These are phyloP conservation scores for Dendrocincla fuliginosa DNA, from an alignment of 2,797 vertebrate genomes.

Conservation along the genomic window DNA sequence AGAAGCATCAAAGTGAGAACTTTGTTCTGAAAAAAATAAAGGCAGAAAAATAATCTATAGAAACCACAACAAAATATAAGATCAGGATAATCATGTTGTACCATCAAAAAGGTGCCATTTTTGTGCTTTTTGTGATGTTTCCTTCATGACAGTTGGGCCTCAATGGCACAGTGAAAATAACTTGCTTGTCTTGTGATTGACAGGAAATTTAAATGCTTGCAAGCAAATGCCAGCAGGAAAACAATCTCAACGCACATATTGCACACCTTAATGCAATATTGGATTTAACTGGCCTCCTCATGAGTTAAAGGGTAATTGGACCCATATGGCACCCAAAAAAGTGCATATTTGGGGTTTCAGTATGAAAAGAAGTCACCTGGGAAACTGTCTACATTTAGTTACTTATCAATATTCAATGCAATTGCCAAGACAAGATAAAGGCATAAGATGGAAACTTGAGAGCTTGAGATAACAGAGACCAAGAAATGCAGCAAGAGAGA, in stretches of 20 bases:
- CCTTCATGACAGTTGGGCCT: slow-evolving; percentile 33
- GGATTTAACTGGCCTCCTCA: not conserved
- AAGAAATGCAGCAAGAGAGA: not conserved
- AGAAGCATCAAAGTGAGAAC: slow-evolving; percentile 32
- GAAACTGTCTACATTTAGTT: slow-evolving; percentile 16
- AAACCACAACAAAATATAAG: slow-evolving; percentile 25
- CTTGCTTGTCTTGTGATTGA: slow-evolving; percentile 40
- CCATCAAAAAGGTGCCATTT: slow-evolving; percentile 43
- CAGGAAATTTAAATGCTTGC: slow-evolving; percentile 51
- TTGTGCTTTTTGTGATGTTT: slow-evolving; percentile 43
- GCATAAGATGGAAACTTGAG: not conserved
- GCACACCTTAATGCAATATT: not conserved
- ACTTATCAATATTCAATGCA: slow-evolving; percentile 4
- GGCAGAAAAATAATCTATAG: slow-evolving; percentile 41
- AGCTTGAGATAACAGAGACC: not conserved
- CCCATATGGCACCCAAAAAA: slow-evolving; percentile 34
- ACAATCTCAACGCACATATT: not conserved
- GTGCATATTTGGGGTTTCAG: not conserved
- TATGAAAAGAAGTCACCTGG: slow-evolving; percentile 29
- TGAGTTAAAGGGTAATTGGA: slow-evolving; percentile 4
- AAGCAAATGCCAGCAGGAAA: slow-evolving; percentile 48
- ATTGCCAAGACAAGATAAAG: not conserved
- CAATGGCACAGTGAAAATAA: slow-evolving; percentile 32
- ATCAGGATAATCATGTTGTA: slow-evolving; percentile 47
- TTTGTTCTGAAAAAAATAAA: slow-evolving; percentile 2